Evolutionary conservation across 2,113 vertebrate species (phyloP).

Genomic region (Morone chrysops): DNA sequence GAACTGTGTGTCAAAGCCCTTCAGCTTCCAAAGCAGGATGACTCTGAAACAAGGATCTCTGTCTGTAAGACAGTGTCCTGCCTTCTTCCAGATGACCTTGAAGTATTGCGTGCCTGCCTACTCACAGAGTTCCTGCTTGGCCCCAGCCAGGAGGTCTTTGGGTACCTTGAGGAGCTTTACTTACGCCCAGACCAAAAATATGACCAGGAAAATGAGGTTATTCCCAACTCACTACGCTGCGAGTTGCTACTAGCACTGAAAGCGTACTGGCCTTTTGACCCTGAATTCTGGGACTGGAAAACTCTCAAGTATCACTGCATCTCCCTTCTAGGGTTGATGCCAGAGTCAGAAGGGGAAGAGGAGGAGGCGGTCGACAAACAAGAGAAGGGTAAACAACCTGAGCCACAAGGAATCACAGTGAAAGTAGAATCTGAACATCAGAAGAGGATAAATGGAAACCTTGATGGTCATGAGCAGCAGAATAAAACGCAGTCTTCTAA

Average conservation of each 20-base stretch:
- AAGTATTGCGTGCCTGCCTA: constrained; percentile 94
- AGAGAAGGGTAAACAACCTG: constrained; percentile 43
- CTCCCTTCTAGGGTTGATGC: constrained; percentile 89
- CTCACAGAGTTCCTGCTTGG: constrained; percentile 96
- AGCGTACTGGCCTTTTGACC: constrained; percentile 97
- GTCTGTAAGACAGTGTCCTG: constrained; percentile 95
- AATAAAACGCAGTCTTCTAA: constrained; percentile 44
- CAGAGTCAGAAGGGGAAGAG: constrained; percentile 88
- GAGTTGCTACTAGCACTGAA: constrained; percentile 95
- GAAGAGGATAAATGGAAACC: constrained; percentile 50
- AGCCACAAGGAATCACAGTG: constrained; percentile 69
- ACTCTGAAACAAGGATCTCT: constrained; percentile 91
- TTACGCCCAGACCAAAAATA: constrained; percentile 95
- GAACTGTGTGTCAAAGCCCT: constrained; percentile 96
- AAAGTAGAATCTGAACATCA: constrained; percentile 81
- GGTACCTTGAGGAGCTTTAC: constrained; percentile 91
- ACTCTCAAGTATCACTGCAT: constrained; percentile 93
- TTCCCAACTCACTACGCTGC: constrained; percentile 97
- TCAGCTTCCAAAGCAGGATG: constrained; percentile 91
- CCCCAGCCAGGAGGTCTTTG: constrained; percentile 88
- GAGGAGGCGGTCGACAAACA: constrained; percentile 50
- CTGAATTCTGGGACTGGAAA: constrained; percentile 99
- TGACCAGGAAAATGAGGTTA: constrained; percentile 91
- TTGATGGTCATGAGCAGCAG: constrained; percentile 31
- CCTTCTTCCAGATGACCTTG: constrained; percentile 94